Evolutionary conservation across 2,797 vertebrate species (phyloP).

Genomic region (Pangasius sanitwongsei): DNA sequence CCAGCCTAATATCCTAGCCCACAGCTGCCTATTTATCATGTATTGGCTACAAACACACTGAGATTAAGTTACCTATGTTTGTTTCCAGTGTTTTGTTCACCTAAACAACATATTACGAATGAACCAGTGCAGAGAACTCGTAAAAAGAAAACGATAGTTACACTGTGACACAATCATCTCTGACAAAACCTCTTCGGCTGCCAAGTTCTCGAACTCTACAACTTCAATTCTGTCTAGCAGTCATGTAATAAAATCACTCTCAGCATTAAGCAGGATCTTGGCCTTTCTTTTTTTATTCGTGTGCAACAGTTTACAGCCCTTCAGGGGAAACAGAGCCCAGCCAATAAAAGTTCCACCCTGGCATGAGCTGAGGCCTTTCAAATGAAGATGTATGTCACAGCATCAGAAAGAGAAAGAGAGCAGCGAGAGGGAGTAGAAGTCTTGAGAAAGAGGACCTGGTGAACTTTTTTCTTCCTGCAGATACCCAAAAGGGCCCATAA

Average conservation of each 20-base stretch:
- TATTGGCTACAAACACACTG: background rate
- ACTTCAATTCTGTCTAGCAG: conserved; percentile 70
- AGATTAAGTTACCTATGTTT: conserved; percentile 31
- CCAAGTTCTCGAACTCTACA: conserved; percentile 59
- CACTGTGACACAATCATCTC: conserved; percentile 51
- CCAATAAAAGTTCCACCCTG: conserved; percentile 79
- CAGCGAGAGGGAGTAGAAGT: conserved; percentile 23
- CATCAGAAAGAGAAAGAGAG: conserved; percentile 52
- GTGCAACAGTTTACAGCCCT: conserved; percentile 75
- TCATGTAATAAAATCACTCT: conserved; percentile 77
- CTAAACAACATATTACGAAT: conserved; percentile 38
- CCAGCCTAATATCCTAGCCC: background rate
- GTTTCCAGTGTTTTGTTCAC: conserved; percentile 26
- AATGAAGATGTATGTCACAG: conserved; percentile 80
- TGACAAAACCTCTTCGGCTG: conserved; percentile 52
- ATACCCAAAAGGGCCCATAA: conserved; percentile 75
- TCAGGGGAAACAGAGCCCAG: conserved; percentile 73
- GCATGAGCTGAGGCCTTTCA: conserved; percentile 74
- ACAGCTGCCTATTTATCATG: conserved; percentile 28
- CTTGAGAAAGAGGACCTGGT: conserved; percentile 52
- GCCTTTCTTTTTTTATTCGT: conserved; percentile 76
- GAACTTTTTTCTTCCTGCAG: conserved; percentile 62
- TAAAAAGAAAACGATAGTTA: conserved; percentile 50
- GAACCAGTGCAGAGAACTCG: conserved; percentile 35
- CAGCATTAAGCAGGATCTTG: conserved; percentile 76